These are phyloP conservation scores for Acromyrmex charruanus DNA, from an alignment of 1,140 invertebrate genomes.

Conservation along the genomic window DNA sequence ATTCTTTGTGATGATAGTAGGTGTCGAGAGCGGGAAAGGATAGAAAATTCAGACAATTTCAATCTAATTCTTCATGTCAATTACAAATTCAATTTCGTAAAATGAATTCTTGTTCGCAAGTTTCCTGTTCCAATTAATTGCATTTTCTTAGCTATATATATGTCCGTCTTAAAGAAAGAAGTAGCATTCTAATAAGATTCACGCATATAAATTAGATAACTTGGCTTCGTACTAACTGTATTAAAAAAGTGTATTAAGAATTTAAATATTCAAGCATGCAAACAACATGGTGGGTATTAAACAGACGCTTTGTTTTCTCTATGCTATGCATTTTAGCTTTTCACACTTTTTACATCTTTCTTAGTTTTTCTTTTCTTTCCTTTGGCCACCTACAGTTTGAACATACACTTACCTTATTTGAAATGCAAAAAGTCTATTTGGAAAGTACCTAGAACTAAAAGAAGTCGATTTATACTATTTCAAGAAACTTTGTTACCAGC, in stretches of 20 bases:
- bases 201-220: constrained; percentile 10
- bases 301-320: not conserved
- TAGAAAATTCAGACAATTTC: constrained; percentile 32
- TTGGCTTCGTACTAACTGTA: not conserved
- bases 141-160: constrained; percentile 27
- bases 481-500: not conserved
- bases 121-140: constrained; percentile 44
- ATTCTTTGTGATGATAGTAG: constrained; percentile 21
- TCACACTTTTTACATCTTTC: not conserved
- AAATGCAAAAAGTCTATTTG: not conserved
- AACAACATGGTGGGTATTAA: not conserved
- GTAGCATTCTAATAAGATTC: constrained; percentile 5
- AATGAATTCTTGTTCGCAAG: constrained; percentile 42
- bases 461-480: constrained; percentile 22
- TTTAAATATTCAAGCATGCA: not conserved
- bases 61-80: constrained; percentile 39
- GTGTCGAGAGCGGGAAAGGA: constrained; percentile 8
- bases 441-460: not conserved
- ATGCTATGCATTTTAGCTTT: not conserved
- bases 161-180: not conserved
- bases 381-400: not conserved
- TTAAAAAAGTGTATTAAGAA: not conserved
- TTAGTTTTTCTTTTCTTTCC: not conserved
- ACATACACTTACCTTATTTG: not conserved
- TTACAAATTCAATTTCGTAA: constrained; percentile 39